Conservation (phyloP, 2,113 vertebrate species). For the Tympanuchus pallidicinctus region DNA sequence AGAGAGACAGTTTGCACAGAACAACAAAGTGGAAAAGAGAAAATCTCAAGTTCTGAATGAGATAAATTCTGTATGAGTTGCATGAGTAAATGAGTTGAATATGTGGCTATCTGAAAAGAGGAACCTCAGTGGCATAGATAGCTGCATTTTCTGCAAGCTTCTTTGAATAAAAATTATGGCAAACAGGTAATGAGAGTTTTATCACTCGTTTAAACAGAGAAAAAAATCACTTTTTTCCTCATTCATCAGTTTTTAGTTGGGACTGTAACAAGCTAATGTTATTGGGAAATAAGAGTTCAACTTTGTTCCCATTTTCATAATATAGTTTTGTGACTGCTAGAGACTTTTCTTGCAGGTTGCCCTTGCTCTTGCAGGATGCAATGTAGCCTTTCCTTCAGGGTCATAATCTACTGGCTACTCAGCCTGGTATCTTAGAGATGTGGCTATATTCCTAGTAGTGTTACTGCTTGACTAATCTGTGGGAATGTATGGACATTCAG, state of each 20-base stretch:
- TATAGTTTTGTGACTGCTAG: not conserved
- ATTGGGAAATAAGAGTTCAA: rapidly evolving
- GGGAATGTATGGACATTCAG: not conserved
- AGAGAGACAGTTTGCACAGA: not conserved
- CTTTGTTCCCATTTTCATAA: not conserved
- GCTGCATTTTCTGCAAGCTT: not conserved
- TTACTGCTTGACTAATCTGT: rapidly evolving
- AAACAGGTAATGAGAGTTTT: not conserved
- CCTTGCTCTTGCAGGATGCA: too few relatives aligned
- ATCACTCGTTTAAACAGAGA: not conserved
- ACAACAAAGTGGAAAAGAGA: not conserved
- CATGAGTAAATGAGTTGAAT: not conserved
- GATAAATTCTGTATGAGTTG: not conserved
- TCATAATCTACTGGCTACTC: not conserved
- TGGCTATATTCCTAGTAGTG: not conserved
- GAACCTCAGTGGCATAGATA: not conserved
- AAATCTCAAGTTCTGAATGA: not conserved
- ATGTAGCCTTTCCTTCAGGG: not conserved
- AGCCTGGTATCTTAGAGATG: not conserved
- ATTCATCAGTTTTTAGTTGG: rapidly evolving
- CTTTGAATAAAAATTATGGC: not conserved
- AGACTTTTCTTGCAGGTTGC: not conserved
- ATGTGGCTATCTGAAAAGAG: not conserved
- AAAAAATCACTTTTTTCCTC: not conserved
- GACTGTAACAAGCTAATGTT: not conserved